phyloP scores from a whole-genome alignment of 2,797 vertebrate species.

The Gadopsis bispinosus region DNA sequence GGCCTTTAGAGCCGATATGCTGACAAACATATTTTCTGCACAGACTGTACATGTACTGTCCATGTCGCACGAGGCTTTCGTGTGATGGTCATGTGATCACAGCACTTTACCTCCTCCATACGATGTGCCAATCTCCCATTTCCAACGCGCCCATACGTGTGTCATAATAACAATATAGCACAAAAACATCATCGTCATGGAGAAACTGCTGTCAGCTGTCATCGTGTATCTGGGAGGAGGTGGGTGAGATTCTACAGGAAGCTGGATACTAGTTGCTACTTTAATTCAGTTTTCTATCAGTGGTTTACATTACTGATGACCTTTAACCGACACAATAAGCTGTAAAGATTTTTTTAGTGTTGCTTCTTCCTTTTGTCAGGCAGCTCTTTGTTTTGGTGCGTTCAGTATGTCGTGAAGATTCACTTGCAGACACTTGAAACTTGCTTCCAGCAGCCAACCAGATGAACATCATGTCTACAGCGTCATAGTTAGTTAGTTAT shows the following conservation, averaged over 20 bases:
- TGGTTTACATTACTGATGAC: too few relatives aligned
- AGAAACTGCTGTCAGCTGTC: slow-evolving; percentile 47
- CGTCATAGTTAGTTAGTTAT: too few relatives aligned
- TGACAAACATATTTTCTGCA: background rate
- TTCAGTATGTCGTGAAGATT: too few relatives aligned
- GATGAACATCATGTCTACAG: background rate
- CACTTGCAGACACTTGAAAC: background rate
- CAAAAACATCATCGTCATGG: background rate
- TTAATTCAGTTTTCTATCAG: too few relatives aligned
- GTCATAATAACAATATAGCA: slow-evolving; percentile 30
- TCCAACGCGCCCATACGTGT: slow-evolving; percentile 1
- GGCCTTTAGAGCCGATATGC: background rate
- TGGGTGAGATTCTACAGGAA: too few relatives aligned
- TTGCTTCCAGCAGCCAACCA: background rate
- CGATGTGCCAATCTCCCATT: slow-evolving; percentile 9
- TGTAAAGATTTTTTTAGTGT: background rate
- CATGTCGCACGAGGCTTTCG: too few relatives aligned
- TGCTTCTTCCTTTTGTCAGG: background rate
- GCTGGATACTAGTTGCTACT: background rate
- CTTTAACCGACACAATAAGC: too few relatives aligned
- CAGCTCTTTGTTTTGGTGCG: background rate
- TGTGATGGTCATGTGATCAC: too few relatives aligned
- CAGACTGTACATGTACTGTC: too few relatives aligned
- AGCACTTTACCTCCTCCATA: slow-evolving; percentile 15
- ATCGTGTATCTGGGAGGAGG: background rate